A percentile compares a stretch with the other conserved stretches of the same genome.
These are phyloP conservation scores for Zaprionus taronus DNA, from an alignment of 1,140 invertebrate genomes.

Conservation along the genomic window DNA sequence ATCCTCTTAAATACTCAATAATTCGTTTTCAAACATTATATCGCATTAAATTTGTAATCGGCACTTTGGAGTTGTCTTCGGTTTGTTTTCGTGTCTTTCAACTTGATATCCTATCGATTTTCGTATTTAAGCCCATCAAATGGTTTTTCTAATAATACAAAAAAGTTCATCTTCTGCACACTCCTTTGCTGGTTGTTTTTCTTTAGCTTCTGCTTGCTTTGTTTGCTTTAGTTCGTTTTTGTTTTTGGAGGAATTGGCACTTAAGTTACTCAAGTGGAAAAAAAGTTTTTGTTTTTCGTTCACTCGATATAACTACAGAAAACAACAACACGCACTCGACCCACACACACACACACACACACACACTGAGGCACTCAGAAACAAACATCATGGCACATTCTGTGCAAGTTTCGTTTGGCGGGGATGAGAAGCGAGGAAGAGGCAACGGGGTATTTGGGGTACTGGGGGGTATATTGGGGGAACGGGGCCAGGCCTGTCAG, in stretches of 20 bases:
- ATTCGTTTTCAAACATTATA: neutral
- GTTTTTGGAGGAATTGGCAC: conserved; percentile 74
- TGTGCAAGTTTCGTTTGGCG: conserved; percentile 43
- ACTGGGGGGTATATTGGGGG: neutral
- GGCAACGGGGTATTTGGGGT: neutral
- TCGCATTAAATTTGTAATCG: conserved; percentile 23
- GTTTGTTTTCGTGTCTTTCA: conserved; percentile 42
- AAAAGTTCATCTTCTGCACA: conserved; percentile 44
- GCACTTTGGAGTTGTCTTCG: conserved; percentile 35
- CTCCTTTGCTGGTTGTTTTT: conserved; percentile 42
- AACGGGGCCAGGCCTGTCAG: conserved; percentile 61
- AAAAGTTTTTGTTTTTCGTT: conserved; percentile 83
- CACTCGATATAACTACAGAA: conserved; percentile 75
- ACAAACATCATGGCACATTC: conserved; percentile 56
- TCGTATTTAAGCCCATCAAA: conserved; percentile 48
- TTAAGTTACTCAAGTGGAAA: conserved; percentile 83
- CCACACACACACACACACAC: conserved; percentile 27
- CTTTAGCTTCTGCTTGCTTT: conserved; percentile 38
- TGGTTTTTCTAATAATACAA: conserved; percentile 29
- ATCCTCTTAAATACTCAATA: neutral
- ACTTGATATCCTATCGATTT: conserved; percentile 61
- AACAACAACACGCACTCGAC: conserved; percentile 13
- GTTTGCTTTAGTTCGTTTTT: conserved; percentile 39
- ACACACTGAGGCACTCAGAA: conserved; percentile 23
- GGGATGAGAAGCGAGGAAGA: neutral